These are phyloP conservation scores for Aythya baeri DNA, from an alignment of 2,113 vertebrate genomes.

Conservation along the genomic window DNA sequence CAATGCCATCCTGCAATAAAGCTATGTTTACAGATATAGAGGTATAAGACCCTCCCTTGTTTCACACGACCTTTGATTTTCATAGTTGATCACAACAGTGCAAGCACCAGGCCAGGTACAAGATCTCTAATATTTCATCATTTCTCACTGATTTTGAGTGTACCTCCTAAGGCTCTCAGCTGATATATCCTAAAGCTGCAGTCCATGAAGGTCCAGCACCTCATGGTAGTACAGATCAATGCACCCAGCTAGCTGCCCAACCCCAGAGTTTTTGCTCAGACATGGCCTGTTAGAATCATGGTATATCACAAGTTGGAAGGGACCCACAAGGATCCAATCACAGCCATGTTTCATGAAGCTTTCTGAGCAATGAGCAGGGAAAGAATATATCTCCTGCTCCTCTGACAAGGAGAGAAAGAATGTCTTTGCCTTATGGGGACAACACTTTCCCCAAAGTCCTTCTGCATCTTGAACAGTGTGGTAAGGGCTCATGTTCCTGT, in stretches of 20 bases:
- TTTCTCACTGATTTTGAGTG: not conserved
- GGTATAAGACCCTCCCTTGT: not conserved
- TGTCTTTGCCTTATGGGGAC: not conserved
- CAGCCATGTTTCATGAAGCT: not conserved
- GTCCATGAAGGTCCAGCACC: not conserved
- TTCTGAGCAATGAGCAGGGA: not conserved
- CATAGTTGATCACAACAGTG: not conserved
- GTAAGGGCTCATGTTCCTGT: not conserved
- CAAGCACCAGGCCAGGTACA: not conserved
- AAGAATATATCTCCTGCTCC: not conserved
- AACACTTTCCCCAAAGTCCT: not conserved
- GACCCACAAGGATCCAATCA: not conserved
- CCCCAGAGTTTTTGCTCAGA: not conserved
- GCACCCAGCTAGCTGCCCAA: not conserved
- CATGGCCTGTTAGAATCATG: not conserved
- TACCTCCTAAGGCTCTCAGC: not conserved
- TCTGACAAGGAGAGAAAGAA: not conserved
- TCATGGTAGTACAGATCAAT: not conserved
- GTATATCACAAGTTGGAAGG: not conserved
- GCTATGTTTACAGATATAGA: not conserved
- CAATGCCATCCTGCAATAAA: not conserved
- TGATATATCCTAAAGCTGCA: not conserved
- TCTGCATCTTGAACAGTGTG: not conserved
- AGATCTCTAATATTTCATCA: not conserved
- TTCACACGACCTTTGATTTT: not conserved